Percentiles rank a stretch among this genome's conserved stretches.
phyloP scores from a whole-genome alignment of 2,888 invertebrate species.

The Mesochorus sp. region DNA sequence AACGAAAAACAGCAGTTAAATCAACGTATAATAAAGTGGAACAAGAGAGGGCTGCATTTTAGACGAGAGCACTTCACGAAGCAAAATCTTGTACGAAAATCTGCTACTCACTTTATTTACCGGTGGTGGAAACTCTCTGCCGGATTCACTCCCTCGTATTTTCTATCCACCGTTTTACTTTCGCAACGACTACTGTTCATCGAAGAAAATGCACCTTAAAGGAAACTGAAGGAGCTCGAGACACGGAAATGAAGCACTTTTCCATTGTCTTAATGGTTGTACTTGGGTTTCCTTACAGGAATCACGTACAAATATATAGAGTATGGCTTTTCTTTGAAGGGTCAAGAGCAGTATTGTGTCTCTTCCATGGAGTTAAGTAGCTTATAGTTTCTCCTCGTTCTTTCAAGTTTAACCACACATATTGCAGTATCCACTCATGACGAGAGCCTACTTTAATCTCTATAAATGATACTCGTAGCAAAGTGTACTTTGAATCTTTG shows the following conservation, averaged over 20 bases:
- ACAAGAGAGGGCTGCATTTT: constrained; percentile 1
- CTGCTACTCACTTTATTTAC: constrained; percentile 22
- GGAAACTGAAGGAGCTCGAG: constrained; percentile 64
- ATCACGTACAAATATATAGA: constrained; percentile 3
- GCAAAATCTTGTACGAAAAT: constrained; percentile 32
- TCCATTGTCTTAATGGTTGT: constrained; percentile 66
- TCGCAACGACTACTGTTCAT: not conserved
- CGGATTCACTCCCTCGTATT: constrained; percentile 36
- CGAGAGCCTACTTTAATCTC: no score
- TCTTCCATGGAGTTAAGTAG: no score
- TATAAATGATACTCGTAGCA: no score
- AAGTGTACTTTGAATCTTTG: no score
- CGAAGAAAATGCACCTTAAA: not conserved
- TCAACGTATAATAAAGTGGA: not conserved
- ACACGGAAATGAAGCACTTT: constrained; percentile 69
- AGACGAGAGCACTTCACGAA: not conserved
- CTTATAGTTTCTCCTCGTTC: no score
- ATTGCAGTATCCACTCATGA: no score
- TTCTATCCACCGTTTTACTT: constrained; percentile 9
- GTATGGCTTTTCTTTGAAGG: not conserved
- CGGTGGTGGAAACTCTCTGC: not conserved
- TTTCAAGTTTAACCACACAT: no score
- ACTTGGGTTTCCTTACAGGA: constrained; percentile 60
- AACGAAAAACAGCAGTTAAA: constrained; percentile 6
- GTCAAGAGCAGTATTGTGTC: no score